Conservation (phyloP, 2,888 invertebrate genomes). For the Andrena bicolor region DNA sequence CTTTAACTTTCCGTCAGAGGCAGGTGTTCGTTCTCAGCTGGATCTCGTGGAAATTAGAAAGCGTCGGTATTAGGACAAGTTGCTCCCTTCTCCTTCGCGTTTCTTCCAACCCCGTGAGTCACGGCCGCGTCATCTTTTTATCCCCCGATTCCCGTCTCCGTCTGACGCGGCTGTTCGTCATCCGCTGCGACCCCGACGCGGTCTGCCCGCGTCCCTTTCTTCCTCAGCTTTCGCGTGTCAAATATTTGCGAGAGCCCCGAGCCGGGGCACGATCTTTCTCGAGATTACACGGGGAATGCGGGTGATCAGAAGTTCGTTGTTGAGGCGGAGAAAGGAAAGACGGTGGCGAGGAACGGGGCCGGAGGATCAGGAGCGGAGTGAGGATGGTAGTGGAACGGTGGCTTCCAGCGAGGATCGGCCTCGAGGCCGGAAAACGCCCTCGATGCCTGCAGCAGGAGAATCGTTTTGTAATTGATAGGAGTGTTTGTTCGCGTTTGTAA, state of each 20-base stretch:
- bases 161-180: conserved; percentile 36
- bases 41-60: conserved; percentile 42
- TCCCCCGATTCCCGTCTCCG: conserved; percentile 43
- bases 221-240: conserved; percentile 72
- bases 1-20: not conserved
- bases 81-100: conserved; percentile 6
- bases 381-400: conserved; percentile 15
- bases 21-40: conserved; percentile 29
- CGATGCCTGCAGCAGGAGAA: conserved; percentile 66
- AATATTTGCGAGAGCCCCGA: conserved; percentile 77
- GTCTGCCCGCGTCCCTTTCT: conserved; percentile 57
- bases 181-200: conserved; percentile 31
- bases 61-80: not conserved
- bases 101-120: conserved; percentile 29
- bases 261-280: conserved; percentile 62
- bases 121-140: conserved; percentile 37
- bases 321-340: conserved; percentile 37
- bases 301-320: conserved; percentile 83
- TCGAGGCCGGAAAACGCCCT: conserved; percentile 53
- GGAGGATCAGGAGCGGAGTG: not conserved
- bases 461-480: conserved; percentile 81
- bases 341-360: not conserved
- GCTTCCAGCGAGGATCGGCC: conserved; percentile 33
- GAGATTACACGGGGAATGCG: conserved; percentile 78
- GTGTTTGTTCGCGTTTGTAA: conserved; percentile 81